Conservation (phyloP, 2,888 invertebrate genomes). For the Rotaria macrura region DNA sequence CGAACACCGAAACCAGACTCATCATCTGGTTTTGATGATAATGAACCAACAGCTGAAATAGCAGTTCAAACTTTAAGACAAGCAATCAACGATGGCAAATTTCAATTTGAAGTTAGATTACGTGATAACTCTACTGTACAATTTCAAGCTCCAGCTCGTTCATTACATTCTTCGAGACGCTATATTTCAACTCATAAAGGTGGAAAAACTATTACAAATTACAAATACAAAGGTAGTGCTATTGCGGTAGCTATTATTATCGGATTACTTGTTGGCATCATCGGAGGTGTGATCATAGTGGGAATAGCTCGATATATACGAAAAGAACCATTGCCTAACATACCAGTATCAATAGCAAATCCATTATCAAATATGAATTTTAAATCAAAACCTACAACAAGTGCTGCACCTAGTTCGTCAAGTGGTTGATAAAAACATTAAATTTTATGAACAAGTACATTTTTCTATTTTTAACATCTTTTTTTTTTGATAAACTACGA, state of each 20-base stretch:
- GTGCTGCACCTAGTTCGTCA: not conserved
- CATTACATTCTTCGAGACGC: not conserved
- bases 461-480: not conserved
- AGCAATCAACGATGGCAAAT: not conserved
- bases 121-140: not conserved
- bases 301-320: not conserved
- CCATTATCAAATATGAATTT: not conserved
- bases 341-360: not conserved
- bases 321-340: not conserved
- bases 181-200: not conserved
- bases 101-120: not conserved
- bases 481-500: not conserved
- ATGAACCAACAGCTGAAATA: not conserved
- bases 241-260: not conserved
- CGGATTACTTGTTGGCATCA: not conserved
- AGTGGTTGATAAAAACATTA: not conserved
- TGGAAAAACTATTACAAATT: too few relatives aligned
- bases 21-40: not conserved
- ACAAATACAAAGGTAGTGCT: not conserved
- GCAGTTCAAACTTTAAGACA: not conserved
- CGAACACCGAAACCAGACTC: not conserved
- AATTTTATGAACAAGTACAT: not conserved
- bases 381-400: not conserved
- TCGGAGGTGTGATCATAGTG: too few relatives aligned
- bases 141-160: not conserved